Evolutionary conservation across 2,888 invertebrate genomes (phyloP).

Genomic region (Drosophila mulleri): DNA sequence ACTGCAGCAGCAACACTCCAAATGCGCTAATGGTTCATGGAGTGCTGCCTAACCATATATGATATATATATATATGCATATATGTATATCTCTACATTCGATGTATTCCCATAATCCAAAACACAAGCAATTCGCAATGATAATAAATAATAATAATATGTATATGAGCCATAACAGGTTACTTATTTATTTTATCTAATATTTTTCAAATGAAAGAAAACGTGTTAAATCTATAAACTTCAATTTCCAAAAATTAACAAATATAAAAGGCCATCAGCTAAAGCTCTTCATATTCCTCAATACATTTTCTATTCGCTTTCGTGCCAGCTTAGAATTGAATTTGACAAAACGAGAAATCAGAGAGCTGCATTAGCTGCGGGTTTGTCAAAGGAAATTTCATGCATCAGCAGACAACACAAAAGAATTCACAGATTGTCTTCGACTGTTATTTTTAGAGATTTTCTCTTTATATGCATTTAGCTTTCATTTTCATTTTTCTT

Average conservation of each 20-base stretch:
- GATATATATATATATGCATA: not conserved
- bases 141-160: not conserved
- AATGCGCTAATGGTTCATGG: slow-evolving; percentile 40
- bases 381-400: slow-evolving; percentile 19
- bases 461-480: slow-evolving; percentile 31
- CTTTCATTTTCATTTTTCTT: slow-evolving; percentile 14
- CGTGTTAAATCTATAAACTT: too few species aligned
- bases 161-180: too few species aligned
- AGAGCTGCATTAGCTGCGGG: slow-evolving; percentile 42
- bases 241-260: not conserved
- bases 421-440: slow-evolving; percentile 52
- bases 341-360: not conserved
- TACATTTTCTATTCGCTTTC: too few species aligned
- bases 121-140: not conserved
- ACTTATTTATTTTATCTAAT: too few species aligned
- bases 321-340: not conserved
- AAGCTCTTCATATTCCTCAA: not conserved
- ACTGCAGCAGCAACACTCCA: slow-evolving; percentile 57
- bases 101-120: slow-evolving; percentile 1
- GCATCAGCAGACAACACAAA: slow-evolving; percentile 39
- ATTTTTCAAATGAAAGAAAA: not conserved
- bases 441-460: slow-evolving; percentile 56
- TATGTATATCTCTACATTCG: not conserved
- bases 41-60: not conserved
- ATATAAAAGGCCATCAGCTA: too few species aligned